Conservation (phyloP, 2,797 vertebrate species). For the Sebastes itinus region DNA sequence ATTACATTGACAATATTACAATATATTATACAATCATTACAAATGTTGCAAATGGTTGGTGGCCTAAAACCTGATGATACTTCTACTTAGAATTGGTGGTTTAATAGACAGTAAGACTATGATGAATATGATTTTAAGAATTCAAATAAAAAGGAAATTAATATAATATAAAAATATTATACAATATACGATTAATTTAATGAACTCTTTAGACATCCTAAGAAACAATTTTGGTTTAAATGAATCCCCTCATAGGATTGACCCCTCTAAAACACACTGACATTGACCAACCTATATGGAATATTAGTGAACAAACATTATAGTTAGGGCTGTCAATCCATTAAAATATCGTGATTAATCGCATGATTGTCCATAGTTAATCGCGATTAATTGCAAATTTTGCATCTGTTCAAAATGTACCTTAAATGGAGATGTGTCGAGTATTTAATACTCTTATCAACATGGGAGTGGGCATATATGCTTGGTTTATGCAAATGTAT, state of each 20-base stretch:
- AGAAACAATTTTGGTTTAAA: background rate
- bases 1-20: background rate
- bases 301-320: background rate
- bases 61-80: background rate
- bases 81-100: background rate
- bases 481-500: too few species aligned
- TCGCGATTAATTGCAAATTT: too few species aligned
- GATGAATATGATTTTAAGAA: background rate
- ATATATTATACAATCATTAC: background rate
- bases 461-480: too few species aligned
- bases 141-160: background rate
- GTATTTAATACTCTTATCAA: too few species aligned
- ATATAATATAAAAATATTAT: too few species aligned
- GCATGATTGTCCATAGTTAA: rapidly evolving
- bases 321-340: too few species aligned
- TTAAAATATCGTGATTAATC: too few species aligned
- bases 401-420: too few species aligned
- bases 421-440: rapidly evolving
- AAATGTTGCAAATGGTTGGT: background rate
- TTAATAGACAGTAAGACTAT: background rate
- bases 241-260: background rate
- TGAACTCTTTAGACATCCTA: background rate
- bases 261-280: background rate
- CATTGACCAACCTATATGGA: background rate
- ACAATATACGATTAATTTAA: background rate